Evolutionary conservation across 2,888 invertebrate species (phyloP).

Genomic region (Sphaerophoria rueppellii): DNA sequence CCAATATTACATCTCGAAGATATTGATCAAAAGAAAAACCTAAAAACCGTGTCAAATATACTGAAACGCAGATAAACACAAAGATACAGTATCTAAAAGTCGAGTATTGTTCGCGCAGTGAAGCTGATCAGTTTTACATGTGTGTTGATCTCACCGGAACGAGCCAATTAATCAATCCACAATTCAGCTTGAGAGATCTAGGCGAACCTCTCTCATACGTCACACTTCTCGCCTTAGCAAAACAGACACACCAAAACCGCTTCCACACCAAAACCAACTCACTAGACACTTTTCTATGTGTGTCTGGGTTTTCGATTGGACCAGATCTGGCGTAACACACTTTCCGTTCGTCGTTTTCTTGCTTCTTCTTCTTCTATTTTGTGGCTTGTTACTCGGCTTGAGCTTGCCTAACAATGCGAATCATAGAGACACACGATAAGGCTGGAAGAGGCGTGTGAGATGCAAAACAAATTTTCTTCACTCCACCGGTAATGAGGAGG

Average conservation of each 20-base stretch:
- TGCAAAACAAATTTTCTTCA: constrained; percentile 13
- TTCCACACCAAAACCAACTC: constrained; percentile 18
- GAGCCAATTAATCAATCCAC: constrained; percentile 62
- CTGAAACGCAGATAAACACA: background rate
- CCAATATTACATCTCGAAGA: background rate
- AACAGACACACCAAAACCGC: background rate
- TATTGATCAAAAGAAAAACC: constrained; percentile 23
- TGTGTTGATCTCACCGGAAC: constrained; percentile 65
- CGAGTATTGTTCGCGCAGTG: constrained; percentile 33
- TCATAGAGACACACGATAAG: constrained; percentile 49
- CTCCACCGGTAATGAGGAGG: background rate
- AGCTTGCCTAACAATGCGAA: constrained; percentile 55
- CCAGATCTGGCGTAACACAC: constrained; percentile 61
- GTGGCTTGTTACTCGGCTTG: background rate
- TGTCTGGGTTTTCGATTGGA: constrained; percentile 19
- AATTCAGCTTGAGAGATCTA: constrained; percentile 38
- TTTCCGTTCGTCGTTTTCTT: constrained; percentile 22
- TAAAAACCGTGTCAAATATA: constrained; percentile 34
- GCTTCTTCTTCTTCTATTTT: background rate
- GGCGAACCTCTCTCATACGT: background rate
- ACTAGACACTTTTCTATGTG: background rate
- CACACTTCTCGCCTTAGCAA: background rate
- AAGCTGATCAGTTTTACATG: constrained; percentile 56
- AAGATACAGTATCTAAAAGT: background rate
- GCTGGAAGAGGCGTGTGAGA: constrained; percentile 21